phyloP scores from a whole-genome alignment of 2,888 invertebrate genomes.

The Arge pagana region DNA sequence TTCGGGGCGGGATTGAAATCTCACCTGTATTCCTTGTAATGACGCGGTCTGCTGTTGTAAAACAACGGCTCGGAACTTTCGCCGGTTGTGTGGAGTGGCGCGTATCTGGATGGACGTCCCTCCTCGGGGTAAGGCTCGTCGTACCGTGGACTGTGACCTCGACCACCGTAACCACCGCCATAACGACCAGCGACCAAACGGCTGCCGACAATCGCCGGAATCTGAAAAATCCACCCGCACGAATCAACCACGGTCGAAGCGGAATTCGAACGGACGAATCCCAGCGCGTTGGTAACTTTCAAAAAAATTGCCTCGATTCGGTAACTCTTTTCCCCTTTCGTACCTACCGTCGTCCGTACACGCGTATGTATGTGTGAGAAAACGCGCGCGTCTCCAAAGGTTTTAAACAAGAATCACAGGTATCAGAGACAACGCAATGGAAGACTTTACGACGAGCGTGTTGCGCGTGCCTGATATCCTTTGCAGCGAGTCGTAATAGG shows the following conservation, averaged over 20 bases:
- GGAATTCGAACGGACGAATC: too few relatives aligned
- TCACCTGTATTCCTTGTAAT: slow-evolving; percentile 64
- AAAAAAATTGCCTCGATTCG: too few relatives aligned
- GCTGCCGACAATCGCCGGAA: slow-evolving; percentile 43
- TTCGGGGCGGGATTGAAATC: too few relatives aligned
- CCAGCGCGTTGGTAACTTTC: too few relatives aligned
- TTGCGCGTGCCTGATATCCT: too few relatives aligned
- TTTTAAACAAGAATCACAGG: neutral
- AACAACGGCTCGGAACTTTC: slow-evolving; percentile 74
- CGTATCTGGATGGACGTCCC: slow-evolving; percentile 46
- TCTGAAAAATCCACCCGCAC: slow-evolving; percentile 37
- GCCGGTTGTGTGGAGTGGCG: slow-evolving; percentile 50
- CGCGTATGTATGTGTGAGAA: too few relatives aligned
- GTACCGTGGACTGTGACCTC: slow-evolving; percentile 56
- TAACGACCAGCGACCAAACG: slow-evolving; percentile 45
- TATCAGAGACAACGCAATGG: neutral
- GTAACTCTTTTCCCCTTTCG: too few relatives aligned
- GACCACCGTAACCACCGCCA: slow-evolving; percentile 55
- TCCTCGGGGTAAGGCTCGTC: slow-evolving; percentile 52
- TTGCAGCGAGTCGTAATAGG: too few relatives aligned
- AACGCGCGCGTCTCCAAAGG: neutral
- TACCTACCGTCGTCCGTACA: too few relatives aligned
- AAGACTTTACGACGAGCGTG: neutral
- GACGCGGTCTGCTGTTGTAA: slow-evolving; percentile 86
- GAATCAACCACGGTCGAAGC: too few relatives aligned